These are phyloP conservation scores for Argentina silus DNA, from an alignment of 2,797 vertebrate species.

Conservation along the genomic window DNA sequence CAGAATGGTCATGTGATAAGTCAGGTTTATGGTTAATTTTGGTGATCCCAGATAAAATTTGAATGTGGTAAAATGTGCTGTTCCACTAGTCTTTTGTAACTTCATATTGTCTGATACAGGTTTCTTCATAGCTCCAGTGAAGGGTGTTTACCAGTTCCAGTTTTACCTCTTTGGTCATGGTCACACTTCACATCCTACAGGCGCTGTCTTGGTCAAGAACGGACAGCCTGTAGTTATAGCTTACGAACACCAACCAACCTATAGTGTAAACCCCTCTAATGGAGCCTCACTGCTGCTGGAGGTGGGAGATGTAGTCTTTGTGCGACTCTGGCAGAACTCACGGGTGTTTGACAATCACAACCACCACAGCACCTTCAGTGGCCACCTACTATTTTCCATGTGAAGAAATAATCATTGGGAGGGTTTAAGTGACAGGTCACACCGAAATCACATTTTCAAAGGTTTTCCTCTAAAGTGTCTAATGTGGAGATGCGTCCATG, in stretches of 20 bases:
- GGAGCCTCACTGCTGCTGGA: conserved; percentile 49
- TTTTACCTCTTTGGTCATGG: not conserved
- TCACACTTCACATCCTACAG: not conserved
- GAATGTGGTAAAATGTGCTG: no score
- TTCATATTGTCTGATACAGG: conserved; percentile 22
- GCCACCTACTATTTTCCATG: conserved; percentile 54
- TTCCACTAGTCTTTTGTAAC: no score
- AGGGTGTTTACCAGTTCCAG: conserved; percentile 56
- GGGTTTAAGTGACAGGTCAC: no score
- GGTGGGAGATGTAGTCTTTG: conserved; percentile 56
- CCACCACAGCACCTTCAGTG: conserved; percentile 53
- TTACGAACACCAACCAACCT: not conserved
- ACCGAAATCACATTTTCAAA: no score
- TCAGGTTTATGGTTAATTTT: no score
- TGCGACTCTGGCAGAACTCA: conserved; percentile 14
- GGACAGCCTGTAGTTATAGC: conserved; percentile 13
- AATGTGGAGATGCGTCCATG: no score
- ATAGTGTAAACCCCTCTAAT: not conserved
- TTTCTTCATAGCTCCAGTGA: conserved; percentile 51
- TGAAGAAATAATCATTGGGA: no score
- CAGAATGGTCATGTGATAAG: no score
- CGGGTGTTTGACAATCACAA: not conserved
- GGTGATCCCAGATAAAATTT: no score
- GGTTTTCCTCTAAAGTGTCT: no score
- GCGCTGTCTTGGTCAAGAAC: conserved; percentile 36